These are phyloP conservation scores for Oreonectes daqikongensis DNA, from an alignment of 2,797 vertebrate species.

Conservation along the genomic window DNA sequence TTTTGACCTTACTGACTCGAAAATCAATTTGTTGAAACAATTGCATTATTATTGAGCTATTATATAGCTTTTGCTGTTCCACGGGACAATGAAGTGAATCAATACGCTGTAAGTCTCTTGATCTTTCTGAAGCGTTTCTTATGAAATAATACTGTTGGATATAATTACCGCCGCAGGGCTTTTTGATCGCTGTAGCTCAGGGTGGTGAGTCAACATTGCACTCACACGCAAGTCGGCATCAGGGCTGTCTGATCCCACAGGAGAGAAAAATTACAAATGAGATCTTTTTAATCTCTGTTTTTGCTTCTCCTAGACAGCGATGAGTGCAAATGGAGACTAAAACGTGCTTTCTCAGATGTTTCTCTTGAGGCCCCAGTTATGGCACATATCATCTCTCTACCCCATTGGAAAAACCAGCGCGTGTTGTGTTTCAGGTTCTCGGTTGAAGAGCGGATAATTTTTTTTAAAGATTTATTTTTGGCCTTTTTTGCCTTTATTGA, in stretches of 20 bases:
- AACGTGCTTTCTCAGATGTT: not conserved
- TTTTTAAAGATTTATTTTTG: no score
- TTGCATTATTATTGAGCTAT: constrained; percentile 28
- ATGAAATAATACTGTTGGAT: constrained; percentile 42
- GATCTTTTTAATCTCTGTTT: constrained; percentile 4
- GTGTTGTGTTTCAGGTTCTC: not conserved
- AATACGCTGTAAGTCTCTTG: constrained; percentile 25
- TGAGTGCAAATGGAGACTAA: not conserved
- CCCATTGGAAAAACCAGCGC: no score
- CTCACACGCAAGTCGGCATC: constrained; percentile 32
- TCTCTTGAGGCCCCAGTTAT: not conserved
- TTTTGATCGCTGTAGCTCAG: constrained; percentile 32
- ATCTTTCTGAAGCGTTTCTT: constrained; percentile 39
- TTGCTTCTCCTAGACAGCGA: not conserved
- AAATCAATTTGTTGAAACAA: constrained; percentile 36
- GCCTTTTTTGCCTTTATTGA: no score
- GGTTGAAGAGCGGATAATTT: not conserved
- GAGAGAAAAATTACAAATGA: not conserved
- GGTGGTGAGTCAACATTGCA: constrained; percentile 34
- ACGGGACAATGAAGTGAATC: constrained; percentile 19
- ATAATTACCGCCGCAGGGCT: constrained; percentile 34
- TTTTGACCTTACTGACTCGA: constrained; percentile 18
- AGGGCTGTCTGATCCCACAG: not conserved
- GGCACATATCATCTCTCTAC: not conserved
- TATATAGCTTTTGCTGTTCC: constrained; percentile 31